phyloP scores from a whole-genome alignment of 2,888 invertebrate genomes.

The Cosmorhoe ocellata region DNA sequence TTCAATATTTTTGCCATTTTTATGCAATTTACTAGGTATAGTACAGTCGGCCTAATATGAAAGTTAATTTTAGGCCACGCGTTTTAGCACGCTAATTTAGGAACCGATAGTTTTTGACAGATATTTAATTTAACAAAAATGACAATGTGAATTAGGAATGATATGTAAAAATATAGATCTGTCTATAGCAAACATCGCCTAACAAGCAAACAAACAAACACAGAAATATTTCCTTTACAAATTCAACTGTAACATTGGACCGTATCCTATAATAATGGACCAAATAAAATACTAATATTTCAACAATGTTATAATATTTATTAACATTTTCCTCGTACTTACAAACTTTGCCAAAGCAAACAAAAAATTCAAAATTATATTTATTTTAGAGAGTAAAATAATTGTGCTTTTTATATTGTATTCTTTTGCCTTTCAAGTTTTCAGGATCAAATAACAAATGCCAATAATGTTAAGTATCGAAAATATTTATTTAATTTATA shows the following conservation, averaged over 20 bases:
- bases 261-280: conserved; percentile 63
- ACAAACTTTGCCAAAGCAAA: conserved; percentile 30
- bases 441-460: conserved; percentile 13
- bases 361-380: not conserved
- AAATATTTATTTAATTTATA: conserved; percentile 19
- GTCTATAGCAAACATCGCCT: conserved; percentile 43
- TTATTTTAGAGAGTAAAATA: too few relatives aligned
- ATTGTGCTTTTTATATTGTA: too few relatives aligned
- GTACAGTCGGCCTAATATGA: too few relatives aligned
- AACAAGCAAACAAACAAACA: conserved; percentile 46
- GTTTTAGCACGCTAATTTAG: too few relatives aligned
- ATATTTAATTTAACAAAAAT: too few relatives aligned
- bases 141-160: too few relatives aligned
- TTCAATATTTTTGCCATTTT: not conserved
- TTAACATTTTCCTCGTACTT: conserved; percentile 43
- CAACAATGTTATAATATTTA: conserved; percentile 69
- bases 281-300: conserved; percentile 78
- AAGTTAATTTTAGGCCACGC: too few relatives aligned
- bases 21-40: too few relatives aligned
- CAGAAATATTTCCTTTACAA: conserved; percentile 52
- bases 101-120: too few relatives aligned
- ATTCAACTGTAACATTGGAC: conserved; percentile 69
- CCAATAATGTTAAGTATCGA: conserved; percentile 1
- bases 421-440: not conserved
- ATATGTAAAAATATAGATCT: not conserved